Evolutionary conservation across 2,113 vertebrate genomes (phyloP), one percentile per base, ranked within the genome.

Genomic region (Alethe diademata): DNA sequence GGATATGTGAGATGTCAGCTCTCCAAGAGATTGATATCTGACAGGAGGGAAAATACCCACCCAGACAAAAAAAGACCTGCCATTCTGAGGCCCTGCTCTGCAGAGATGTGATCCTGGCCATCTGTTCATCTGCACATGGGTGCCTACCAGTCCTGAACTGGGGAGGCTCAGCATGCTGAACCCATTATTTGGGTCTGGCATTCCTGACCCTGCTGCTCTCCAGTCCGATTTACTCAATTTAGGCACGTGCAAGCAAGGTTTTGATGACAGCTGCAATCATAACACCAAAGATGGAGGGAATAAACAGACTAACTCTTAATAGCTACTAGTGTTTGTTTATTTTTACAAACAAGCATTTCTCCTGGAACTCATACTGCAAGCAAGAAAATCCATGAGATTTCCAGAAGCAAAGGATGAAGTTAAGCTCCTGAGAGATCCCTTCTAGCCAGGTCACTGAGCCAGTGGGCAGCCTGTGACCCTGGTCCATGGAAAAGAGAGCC

Each of bases 11-110:
- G 54, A 74, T 48, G 67, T 47, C 82, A 88, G 45, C 33, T 73
- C 75, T 79, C 18, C 19, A 33, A 25, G 88, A 83, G 82, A 90
- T 3, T 92, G 88, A 62, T 70, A 40, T 66, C 54, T 94, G 92
- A 73, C 45, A 35, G 45, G 24, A 29, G 57, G 4, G 24, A 65
- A 54, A 74, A 69, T 42, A n/a, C 48, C 26, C 43, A 66, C 47
- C 5, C 47, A 54, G 69, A 51, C 36, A 26, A 74, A 83, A 88
- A 86, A 66, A 70, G 80, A 58, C 36, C 64, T 83, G 71, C 45
- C 26, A 9, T 28, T 33, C 36, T 8, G 50, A 28, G 42, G 26
- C 42, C 45, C 38, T 73, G 50, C 54, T 72, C 61, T 90, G 45
- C 73, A 50, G 65, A 81, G 81, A 53, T 53, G 62, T 0, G 3